These are phyloP conservation scores for Odontocolon sp. DNA, from an alignment of 2,888 invertebrate species.

Conservation along the genomic window DNA sequence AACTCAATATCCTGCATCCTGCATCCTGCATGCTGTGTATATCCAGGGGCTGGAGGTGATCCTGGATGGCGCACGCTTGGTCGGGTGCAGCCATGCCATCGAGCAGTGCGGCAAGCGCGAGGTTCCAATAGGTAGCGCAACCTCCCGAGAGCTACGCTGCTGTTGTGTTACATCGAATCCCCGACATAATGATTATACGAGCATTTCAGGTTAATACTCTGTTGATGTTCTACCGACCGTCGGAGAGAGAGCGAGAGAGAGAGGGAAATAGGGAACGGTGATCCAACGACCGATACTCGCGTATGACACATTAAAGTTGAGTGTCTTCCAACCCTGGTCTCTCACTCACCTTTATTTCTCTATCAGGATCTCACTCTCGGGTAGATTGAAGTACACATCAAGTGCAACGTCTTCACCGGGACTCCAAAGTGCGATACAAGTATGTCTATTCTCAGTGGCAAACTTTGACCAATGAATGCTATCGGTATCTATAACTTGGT, in stretches of 20 bases:
- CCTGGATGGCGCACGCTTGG: conserved; percentile 37
- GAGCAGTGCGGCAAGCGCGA: conserved; percentile 7
- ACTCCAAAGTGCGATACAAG: no score
- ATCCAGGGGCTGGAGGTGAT: conserved; percentile 46
- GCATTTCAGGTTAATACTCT: conserved; percentile 72
- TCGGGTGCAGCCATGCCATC: conserved; percentile 41
- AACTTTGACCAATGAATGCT: no score
- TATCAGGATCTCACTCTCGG: conserved; percentile 30
- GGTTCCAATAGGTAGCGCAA: conserved; percentile 1
- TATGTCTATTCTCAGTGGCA: no score
- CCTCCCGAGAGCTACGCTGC: conserved; percentile 32
- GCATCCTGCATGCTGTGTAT: conserved; percentile 63
- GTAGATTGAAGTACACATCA: not conserved
- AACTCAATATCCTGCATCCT: conserved; percentile 72
- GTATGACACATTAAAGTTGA: conserved; percentile 47
- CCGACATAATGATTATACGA: conserved; percentile 72
- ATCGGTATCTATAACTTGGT: no score
- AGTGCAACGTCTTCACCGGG: not conserved
- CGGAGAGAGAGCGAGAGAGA: not conserved
- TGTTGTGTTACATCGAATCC: conserved; percentile 69
- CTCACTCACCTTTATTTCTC: not conserved
- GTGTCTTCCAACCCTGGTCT: conserved; percentile 46
- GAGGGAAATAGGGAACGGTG: conserved; percentile 32
- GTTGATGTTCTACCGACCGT: conserved; percentile 63
- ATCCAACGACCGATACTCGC: conserved; percentile 50